Evolutionary conservation across 1,140 invertebrate genomes (phyloP).

Genomic region (Cyphomyrmex costatus): DNA sequence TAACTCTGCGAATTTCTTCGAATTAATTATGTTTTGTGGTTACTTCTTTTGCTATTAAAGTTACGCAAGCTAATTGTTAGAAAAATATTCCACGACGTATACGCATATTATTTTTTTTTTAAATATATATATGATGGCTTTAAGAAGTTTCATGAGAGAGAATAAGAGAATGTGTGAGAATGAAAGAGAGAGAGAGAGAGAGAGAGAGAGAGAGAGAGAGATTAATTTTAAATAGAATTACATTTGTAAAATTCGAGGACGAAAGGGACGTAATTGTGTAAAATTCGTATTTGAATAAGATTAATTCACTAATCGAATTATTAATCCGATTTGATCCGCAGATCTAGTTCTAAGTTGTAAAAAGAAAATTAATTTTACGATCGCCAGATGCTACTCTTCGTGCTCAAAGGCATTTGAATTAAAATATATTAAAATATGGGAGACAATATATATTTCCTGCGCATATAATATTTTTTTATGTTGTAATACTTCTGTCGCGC

Average conservation of each 20-base stretch:
- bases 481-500: slow-evolving; percentile 16
- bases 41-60: background rate
- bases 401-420: slow-evolving; percentile 13
- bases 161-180: background rate
- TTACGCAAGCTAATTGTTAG: slow-evolving; percentile 8
- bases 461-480: slow-evolving; percentile 7
- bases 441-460: background rate
- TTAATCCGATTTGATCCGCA: slow-evolving; percentile 15
- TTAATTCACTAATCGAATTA: slow-evolving; percentile 19
- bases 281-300: background rate
- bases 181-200: background rate
- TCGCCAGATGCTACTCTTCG: background rate
- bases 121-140: slow-evolving; percentile 15
- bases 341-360: slow-evolving; percentile 32
- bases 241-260: slow-evolving; percentile 42
- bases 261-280: slow-evolving; percentile 22
- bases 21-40: background rate
- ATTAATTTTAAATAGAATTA: slow-evolving; percentile 38
- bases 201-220: background rate
- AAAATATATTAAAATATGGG: slow-evolving; percentile 24
- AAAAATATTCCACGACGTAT: slow-evolving; percentile 44
- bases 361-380: slow-evolving; percentile 17
- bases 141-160: slow-evolving; percentile 28
- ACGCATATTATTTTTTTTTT: slow-evolving; percentile 14
- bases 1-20: background rate